phyloP scores from a whole-genome alignment of 2,797 vertebrate genomes.

The Enteromius unitaeniatus region DNA sequence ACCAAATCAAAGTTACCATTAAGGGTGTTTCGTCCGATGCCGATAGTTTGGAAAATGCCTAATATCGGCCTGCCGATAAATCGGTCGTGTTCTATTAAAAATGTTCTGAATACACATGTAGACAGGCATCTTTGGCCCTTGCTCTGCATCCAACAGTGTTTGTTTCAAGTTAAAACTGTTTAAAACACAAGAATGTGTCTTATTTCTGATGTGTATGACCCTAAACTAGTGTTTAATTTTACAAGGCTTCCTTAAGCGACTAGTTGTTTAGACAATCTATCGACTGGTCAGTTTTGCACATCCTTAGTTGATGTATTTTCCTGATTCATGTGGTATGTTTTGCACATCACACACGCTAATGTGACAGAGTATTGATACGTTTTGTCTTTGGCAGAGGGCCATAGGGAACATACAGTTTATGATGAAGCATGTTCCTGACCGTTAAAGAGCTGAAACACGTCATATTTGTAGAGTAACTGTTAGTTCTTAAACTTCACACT shows the following conservation, averaged over 20 bases:
- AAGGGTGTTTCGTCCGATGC: no score
- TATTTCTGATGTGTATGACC: neutral
- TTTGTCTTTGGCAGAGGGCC: conserved; percentile 18
- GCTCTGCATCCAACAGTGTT: neutral
- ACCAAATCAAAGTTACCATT: no score
- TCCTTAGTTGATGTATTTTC: conserved; percentile 5
- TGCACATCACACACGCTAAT: conserved; percentile 11
- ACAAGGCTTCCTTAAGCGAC: conserved; percentile 15
- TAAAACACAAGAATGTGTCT: conserved; percentile 13
- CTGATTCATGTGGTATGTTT: conserved; percentile 14
- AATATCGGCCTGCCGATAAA: no score
- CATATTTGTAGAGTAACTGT: conserved; percentile 16
- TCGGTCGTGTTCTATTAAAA: no score
- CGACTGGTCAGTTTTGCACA: conserved; percentile 3
- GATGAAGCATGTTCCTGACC: conserved; percentile 16
- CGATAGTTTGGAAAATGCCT: no score
- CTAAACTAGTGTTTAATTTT: conserved; percentile 11
- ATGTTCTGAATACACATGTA: neutral
- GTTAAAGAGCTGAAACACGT: neutral
- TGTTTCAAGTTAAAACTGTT: neutral
- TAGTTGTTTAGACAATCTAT: conserved; percentile 29
- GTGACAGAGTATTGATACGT: conserved; percentile 1
- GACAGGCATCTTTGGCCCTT: neutral
- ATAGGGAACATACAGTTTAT: conserved; percentile 4
- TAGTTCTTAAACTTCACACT: conserved; percentile 6